Percentiles rank a stretch among this genome's conserved stretches.
Evolutionary conservation across 1,140 invertebrate species (phyloP).

Genomic region (Drosophila trapezifrons): DNA sequence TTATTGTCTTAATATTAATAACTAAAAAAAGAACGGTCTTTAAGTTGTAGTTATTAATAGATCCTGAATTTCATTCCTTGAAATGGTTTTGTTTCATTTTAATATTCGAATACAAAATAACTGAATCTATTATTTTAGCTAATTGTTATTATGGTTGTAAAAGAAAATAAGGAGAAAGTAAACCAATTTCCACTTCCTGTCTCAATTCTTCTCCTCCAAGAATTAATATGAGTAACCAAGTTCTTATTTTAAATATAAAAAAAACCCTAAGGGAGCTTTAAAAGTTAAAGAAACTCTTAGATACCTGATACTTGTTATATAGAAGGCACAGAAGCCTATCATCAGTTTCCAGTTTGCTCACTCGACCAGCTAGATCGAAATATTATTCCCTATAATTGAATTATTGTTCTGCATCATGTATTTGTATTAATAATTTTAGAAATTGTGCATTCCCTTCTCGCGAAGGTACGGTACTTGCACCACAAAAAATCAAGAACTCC

Average conservation of each 20-base stretch:
- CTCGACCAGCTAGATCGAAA: slow-evolving; percentile 16
- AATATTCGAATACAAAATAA: no score
- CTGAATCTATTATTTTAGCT: no score
- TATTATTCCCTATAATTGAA: slow-evolving; percentile 29
- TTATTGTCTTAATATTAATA: background rate
- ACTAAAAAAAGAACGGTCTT: background rate
- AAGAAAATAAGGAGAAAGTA: no score
- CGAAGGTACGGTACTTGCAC: slow-evolving; percentile 10
- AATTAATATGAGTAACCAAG: no score
- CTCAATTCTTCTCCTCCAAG: no score
- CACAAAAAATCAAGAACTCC: slow-evolving; percentile 3
- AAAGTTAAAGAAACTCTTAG: background rate
- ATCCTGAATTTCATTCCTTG: no score
- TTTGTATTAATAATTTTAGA: slow-evolving; percentile 35
- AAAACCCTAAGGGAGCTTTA: no score
- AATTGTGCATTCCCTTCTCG: slow-evolving; percentile 15
- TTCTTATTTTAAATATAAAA: background rate
- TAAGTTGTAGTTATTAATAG: no score
- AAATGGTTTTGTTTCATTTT: no score
- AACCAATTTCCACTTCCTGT: no score
- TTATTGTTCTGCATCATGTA: slow-evolving; percentile 18
- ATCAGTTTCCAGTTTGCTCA: slow-evolving; percentile 15
- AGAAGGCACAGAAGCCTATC: slow-evolving; percentile 7
- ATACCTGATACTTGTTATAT: no score
- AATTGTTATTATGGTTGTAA: no score